Evolutionary conservation across 2,113 vertebrate species (phyloP).

Genomic region (Microcebus jonahi): DNA sequence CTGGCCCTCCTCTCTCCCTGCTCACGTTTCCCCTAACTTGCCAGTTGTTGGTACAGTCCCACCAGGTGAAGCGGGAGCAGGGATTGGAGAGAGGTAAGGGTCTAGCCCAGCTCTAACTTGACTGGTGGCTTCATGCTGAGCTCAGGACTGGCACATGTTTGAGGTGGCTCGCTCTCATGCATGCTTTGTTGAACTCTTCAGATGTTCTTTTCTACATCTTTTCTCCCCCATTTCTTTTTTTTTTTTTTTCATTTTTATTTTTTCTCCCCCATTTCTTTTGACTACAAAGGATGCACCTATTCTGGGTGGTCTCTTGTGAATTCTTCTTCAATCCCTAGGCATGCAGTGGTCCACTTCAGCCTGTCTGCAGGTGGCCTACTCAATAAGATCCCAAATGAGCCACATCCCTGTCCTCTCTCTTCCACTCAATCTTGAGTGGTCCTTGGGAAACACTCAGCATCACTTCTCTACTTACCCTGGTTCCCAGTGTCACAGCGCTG

Average conservation of each 20-base stretch:
- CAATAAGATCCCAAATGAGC: neutral
- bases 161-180: neutral
- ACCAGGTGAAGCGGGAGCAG: neutral
- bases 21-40: neutral
- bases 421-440: neutral
- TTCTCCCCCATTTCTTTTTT: neutral
- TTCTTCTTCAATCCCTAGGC: neutral
- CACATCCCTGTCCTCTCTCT: neutral
- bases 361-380: neutral
- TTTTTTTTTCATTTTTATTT: no score
- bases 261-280: neutral
- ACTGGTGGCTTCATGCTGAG: neutral
- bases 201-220: neutral
- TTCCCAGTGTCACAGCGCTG: neutral
- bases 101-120: neutral
- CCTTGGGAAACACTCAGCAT: neutral
- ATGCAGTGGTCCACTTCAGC: neutral
- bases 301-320: neutral
- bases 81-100: neutral
- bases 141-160: neutral
- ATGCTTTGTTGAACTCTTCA: neutral
- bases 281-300: neutral
- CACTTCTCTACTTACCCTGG: neutral
- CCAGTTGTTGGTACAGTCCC: neutral
- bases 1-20: neutral